phyloP scores from a whole-genome alignment of 2,888 invertebrate species.

The Barypeithes pellucidus region DNA sequence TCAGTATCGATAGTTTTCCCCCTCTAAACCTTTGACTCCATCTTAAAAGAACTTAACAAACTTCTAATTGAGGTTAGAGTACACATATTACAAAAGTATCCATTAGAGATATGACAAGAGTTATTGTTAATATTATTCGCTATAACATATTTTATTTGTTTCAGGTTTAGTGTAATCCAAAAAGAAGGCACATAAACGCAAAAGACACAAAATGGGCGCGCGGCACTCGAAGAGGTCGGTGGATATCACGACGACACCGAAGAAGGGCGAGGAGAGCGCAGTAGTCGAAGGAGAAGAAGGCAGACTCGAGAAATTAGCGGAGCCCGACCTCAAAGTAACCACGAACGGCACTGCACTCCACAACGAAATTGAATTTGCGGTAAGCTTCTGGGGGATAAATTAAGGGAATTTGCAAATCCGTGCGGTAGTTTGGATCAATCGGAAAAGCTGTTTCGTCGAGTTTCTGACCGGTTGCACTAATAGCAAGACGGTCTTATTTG shows the following conservation, averaged over 20 bases:
- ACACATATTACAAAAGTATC: too few species aligned
- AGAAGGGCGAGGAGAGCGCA: slow-evolving; percentile 64
- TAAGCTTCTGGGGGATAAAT: slow-evolving; percentile 66
- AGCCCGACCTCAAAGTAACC: slow-evolving; percentile 81
- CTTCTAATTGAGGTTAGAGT: too few species aligned
- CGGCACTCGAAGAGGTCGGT: slow-evolving; percentile 91
- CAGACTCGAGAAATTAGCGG: slow-evolving; percentile 85
- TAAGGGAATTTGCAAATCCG: slow-evolving; percentile 9
- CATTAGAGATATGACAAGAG: too few species aligned
- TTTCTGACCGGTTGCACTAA: too few species aligned
- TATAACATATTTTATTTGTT: slow-evolving; percentile 23
- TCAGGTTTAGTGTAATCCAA: slow-evolving; percentile 27
- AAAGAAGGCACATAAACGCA: slow-evolving; percentile 19
- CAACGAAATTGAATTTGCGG: slow-evolving; percentile 76
- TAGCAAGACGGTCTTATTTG: too few species aligned
- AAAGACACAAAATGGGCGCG: slow-evolving; percentile 81
- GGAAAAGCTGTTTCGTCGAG: not conserved
- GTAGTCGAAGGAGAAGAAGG: slow-evolving; percentile 71
- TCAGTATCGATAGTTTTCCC: too few species aligned
- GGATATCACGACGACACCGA: slow-evolving; percentile 84
- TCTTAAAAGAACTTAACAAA: too few species aligned
- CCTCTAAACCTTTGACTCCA: too few species aligned
- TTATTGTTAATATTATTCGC: too few species aligned
- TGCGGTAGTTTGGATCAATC: not conserved
- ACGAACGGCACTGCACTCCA: slow-evolving; percentile 79